Conservation (phyloP, 2,113 vertebrate species). For the Theristicus caerulescens region DNA sequence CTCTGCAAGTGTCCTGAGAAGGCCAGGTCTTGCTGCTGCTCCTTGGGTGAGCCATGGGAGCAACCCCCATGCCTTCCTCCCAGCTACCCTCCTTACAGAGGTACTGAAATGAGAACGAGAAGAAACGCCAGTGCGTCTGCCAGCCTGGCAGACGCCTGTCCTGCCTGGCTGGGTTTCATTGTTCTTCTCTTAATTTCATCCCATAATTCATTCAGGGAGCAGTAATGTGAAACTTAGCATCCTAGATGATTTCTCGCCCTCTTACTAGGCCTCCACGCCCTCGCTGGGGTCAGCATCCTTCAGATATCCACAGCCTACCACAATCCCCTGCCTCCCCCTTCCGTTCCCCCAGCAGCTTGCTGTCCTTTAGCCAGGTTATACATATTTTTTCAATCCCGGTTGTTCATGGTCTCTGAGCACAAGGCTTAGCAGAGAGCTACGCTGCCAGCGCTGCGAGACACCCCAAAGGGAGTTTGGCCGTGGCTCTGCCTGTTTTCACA, state of each 20-base stretch:
- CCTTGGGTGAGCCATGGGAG: not conserved
- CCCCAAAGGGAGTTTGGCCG: constrained; percentile 37
- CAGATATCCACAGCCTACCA: not conserved
- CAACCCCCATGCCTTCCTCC: not conserved
- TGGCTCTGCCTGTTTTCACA: constrained; percentile 33
- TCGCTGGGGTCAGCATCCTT: not conserved
- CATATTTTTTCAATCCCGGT: constrained; percentile 42
- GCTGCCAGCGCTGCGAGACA: not conserved
- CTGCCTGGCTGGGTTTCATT: not conserved
- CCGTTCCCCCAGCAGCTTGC: not conserved
- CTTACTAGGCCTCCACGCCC: fast-evolving
- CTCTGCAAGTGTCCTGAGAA: not conserved
- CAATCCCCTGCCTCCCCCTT: not conserved
- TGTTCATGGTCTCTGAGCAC: constrained; percentile 40
- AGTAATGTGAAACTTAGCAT: not conserved
- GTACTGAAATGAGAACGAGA: not conserved
- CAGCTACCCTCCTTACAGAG: not conserved
- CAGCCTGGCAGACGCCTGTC: not conserved
- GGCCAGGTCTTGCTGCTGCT: not conserved
- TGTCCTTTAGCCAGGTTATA: constrained; percentile 50
- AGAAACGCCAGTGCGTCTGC: not conserved
- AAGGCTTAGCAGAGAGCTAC: not conserved
- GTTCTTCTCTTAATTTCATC: not conserved
- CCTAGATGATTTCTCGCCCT: not conserved
- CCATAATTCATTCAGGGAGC: not conserved